phyloP scores from a whole-genome alignment of 2,797 vertebrate genomes.

The Aeoliscus strigatus region DNA sequence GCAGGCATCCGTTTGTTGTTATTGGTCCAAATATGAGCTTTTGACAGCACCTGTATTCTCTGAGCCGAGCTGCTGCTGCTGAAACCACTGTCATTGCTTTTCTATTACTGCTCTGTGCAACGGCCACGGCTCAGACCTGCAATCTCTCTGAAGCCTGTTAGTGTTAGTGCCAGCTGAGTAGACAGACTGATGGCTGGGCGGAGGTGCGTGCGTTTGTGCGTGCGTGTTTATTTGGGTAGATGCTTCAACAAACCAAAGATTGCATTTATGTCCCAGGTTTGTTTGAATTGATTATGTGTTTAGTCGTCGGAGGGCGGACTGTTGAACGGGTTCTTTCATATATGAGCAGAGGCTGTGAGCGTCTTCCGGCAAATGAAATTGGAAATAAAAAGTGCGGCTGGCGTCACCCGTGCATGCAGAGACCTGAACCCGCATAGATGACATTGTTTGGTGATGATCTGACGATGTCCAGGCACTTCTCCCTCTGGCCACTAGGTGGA shows the following conservation, averaged over 20 bases:
- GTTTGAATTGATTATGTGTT: constrained; percentile 58
- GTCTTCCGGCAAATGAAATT: constrained; percentile 50
- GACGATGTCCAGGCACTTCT: constrained; percentile 1
- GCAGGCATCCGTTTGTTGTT: constrained; percentile 65
- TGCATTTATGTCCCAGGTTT: constrained; percentile 63
- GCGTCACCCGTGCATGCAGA: constrained; percentile 20
- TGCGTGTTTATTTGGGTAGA: constrained; percentile 10
- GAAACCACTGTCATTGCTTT: constrained; percentile 80
- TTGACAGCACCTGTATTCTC: constrained; percentile 75
- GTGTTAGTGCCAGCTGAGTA: constrained; percentile 79
- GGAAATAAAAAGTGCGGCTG: constrained; percentile 30
- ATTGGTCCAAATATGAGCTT: constrained; percentile 75
- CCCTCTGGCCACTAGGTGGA: constrained; percentile 6
- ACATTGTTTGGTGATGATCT: constrained; percentile 3
- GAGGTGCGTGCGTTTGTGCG: constrained; percentile 46
- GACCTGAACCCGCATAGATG: constrained; percentile 23
- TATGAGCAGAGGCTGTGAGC: constrained; percentile 36
- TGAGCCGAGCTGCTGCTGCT: constrained; percentile 69
- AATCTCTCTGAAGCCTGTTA: constrained; percentile 81
- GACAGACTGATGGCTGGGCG: constrained; percentile 74
- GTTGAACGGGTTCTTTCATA: constrained; percentile 50
- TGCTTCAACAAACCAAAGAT: constrained; percentile 50
- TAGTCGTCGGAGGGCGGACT: constrained; percentile 38
- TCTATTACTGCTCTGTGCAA: constrained; percentile 75
- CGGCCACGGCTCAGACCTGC: constrained; percentile 71